Evolutionary conservation across 2,797 vertebrate species (phyloP), one percentile per base, ranked within the genome.

Genomic region (Lepus townsendii): DNA sequence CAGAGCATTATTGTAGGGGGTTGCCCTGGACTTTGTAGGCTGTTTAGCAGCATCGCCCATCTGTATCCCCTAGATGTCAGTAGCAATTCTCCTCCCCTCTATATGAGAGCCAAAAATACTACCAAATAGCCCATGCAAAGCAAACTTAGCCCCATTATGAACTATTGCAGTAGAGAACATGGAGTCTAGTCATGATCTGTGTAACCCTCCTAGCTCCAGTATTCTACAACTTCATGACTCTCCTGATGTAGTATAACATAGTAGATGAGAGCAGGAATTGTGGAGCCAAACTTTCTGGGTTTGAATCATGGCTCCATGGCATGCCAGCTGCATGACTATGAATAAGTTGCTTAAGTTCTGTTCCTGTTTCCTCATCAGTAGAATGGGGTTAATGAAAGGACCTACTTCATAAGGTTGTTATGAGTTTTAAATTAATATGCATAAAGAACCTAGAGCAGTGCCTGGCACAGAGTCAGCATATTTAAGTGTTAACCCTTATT

Each of bases 371-470:
- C 50, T 95, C 66, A 91, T 69, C 42, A 68, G 80, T 82, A 91
- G 75, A 90, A 83, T 89, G 19, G 30, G n/a, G 26, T 83, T 93
- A 84, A 94, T 79, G n/a, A 91, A 54, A 71, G 17, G 5, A 50
- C 9, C 54, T 94, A 57, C 38, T 85, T 93, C 66, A 93, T 86
- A 91, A 35, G 47, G 50, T 66, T 95, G 9, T 68, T 92, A 19
- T 83, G 66, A 88, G 30, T 94, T 96, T 96, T 96, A 91, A 93
- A 76, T 83, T 89, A 80, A 76, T 89, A 57, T 76, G 62, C 14
- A 83, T 93, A 93, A 93, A 87, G 71, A 65, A 4, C 19, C 72
- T 88, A 90, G 16, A 79, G 77, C 19, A 88, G 52, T 86, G 17
- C 35, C 47, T 93, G 78, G 22, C 60, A 90, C 50, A 62, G 85